Conservation (phyloP, 2,113 vertebrate species). For the Dolichallabes microphthalmus region DNA sequence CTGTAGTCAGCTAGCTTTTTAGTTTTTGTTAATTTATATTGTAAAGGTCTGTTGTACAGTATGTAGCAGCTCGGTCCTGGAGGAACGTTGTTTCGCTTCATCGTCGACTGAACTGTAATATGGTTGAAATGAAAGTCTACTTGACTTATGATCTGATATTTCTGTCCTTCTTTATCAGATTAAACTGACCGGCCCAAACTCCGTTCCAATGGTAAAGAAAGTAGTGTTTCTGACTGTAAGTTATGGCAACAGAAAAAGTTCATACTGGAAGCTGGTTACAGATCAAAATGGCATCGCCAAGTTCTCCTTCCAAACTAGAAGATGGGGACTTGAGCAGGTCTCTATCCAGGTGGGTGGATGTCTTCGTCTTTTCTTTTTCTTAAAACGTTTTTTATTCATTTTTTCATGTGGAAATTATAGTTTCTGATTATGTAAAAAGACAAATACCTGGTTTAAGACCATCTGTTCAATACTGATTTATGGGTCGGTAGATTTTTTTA, state of each 20-base stretch:
- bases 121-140: too few relatives aligned
- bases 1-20: too few relatives aligned
- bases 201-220: conserved; percentile 48
- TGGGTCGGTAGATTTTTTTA: too few relatives aligned
- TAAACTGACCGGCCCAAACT: conserved; percentile 53
- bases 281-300: conserved; percentile 58
- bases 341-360: conserved; percentile 52
- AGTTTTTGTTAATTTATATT: too few relatives aligned
- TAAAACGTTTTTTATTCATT: too few relatives aligned
- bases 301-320: conserved; percentile 64
- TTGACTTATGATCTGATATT: background rate
- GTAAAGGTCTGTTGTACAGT: too few relatives aligned
- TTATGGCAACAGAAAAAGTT: background rate
- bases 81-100: too few relatives aligned
- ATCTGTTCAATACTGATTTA: too few relatives aligned
- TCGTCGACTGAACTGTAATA: too few relatives aligned
- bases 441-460: too few relatives aligned
- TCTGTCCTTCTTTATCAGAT: conserved; percentile 55
- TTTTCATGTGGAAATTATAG: too few relatives aligned
- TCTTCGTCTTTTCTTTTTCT: background rate
- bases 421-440: background rate
- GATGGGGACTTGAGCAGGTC: conserved; percentile 45
- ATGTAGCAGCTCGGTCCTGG: too few relatives aligned
- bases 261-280: conserved; percentile 52
- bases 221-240: conserved; percentile 48